phyloP scores from a whole-genome alignment of 2,113 vertebrate species.

The Gadus chalcogrammus region DNA sequence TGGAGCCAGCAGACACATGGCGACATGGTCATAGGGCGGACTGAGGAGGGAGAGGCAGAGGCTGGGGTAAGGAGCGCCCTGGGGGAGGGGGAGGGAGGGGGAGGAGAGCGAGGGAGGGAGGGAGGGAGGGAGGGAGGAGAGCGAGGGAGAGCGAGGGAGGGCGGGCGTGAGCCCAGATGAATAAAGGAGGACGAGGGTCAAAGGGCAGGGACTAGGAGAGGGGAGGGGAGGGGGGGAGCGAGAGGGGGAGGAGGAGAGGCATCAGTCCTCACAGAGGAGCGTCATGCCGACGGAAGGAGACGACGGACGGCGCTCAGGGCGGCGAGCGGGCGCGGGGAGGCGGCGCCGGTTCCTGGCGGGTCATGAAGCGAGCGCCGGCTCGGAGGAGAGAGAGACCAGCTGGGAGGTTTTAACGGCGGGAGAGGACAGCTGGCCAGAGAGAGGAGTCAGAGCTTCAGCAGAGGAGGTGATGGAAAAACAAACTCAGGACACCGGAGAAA shows the following conservation, averaged over 20 bases:
- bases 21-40: constrained; percentile 76
- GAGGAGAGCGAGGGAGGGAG: constrained; percentile 23
- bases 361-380: constrained; percentile 76
- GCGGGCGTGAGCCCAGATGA: constrained; percentile 38
- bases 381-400: background rate
- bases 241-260: constrained; percentile 55
- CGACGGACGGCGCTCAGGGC: constrained; percentile 24
- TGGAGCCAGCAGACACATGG: constrained; percentile 74
- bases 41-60: constrained; percentile 48
- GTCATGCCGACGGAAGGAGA: constrained; percentile 43
- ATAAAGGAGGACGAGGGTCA: constrained; percentile 42
- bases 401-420: too few relatives aligned
- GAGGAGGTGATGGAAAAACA: too few relatives aligned
- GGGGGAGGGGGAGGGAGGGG: constrained; percentile 25
- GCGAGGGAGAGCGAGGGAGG: too few relatives aligned
- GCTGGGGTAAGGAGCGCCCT: constrained; percentile 12
- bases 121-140: constrained; percentile 30
- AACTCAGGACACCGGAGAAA: too few relatives aligned
- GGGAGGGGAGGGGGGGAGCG: constrained; percentile 59
- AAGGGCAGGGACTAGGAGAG: constrained; percentile 55
- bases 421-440: too few relatives aligned
- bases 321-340: constrained; percentile 53
- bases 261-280: constrained; percentile 72
- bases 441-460: too few relatives aligned
- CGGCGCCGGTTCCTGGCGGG: constrained; percentile 63